Conservation (phyloP, 2,113 vertebrate genomes). For the Lipophrys pholis region DNA sequence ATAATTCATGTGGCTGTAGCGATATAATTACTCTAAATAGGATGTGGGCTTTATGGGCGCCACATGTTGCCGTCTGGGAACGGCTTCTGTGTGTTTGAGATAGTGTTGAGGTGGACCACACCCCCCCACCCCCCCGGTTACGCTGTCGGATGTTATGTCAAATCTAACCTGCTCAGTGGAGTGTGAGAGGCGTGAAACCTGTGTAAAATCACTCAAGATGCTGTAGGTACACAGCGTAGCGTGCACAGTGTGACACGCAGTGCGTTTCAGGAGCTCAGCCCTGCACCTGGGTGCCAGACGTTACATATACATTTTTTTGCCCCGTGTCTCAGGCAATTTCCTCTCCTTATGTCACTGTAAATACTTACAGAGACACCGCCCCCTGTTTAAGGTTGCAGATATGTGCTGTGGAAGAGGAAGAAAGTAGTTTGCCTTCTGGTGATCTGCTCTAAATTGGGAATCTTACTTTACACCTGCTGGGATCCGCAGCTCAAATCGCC, state of each 20-base stretch:
- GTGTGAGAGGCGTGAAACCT: conserved; percentile 33
- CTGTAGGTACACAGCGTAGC: not conserved
- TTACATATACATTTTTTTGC: conserved; percentile 64
- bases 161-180: not conserved
- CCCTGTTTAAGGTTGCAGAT: conserved; percentile 69
- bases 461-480: conserved; percentile 80
- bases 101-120: conserved; percentile 36
- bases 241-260: not conserved
- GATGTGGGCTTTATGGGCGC: conserved; percentile 70
- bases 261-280: conserved; percentile 40
- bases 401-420: conserved; percentile 48
- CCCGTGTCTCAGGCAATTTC: conserved; percentile 78
- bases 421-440: conserved; percentile 68
- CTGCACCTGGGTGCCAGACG: conserved; percentile 78
- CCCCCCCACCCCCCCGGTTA: conserved; percentile 7
- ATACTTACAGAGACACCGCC: conserved; percentile 69
- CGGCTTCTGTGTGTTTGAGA: conserved; percentile 67
- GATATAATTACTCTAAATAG: conserved; percentile 71
- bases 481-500: conserved; percentile 17
- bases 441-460: conserved; percentile 61
- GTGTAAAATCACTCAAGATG: conserved; percentile 14
- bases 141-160: conserved; percentile 14
- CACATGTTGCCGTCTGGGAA: conserved; percentile 73
- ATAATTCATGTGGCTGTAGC: conserved; percentile 74
- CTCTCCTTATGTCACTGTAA: conserved; percentile 74